phyloP scores from a whole-genome alignment of 2,888 invertebrate species.

The Tiliacea citrago region DNA sequence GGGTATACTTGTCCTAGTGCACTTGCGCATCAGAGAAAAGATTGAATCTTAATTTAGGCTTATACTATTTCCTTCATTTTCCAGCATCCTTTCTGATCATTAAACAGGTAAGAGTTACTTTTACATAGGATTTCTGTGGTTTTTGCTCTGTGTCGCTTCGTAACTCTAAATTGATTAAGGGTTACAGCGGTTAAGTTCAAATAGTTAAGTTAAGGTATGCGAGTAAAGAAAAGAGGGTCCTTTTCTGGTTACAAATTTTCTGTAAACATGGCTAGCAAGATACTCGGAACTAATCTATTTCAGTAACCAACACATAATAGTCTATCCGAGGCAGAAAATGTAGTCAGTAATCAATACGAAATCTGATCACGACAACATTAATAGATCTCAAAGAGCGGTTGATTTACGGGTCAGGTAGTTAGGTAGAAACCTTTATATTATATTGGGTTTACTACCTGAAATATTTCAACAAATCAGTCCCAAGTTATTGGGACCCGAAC shows the following conservation, averaged over 20 bases:
- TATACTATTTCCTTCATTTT: neutral
- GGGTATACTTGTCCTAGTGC: neutral
- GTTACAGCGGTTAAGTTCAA: neutral
- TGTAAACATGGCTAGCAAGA: neutral
- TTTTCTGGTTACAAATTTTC: neutral
- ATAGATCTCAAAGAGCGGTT: conserved; percentile 14
- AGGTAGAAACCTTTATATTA: conserved; percentile 11
- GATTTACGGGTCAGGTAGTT: conserved; percentile 6
- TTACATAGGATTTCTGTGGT: neutral
- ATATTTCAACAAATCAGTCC: conserved; percentile 56
- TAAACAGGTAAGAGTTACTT: neutral
- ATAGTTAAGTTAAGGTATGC: neutral
- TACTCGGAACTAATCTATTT: conserved; percentile 1
- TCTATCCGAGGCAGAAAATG: neutral
- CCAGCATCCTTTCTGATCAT: neutral
- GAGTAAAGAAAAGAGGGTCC: neutral
- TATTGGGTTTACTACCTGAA: conserved; percentile 48
- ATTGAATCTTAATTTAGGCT: neutral
- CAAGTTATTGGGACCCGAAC: conserved; percentile 34
- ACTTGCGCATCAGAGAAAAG: neutral
- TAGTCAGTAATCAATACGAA: conserved; percentile 5
- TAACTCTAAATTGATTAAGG: neutral
- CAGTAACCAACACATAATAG: conserved; percentile 6
- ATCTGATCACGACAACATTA: conserved; percentile 4
- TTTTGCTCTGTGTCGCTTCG: neutral